Evolutionary conservation across 2,113 vertebrate species (phyloP).

Genomic region (Dendropsophus ebraccatus): DNA sequence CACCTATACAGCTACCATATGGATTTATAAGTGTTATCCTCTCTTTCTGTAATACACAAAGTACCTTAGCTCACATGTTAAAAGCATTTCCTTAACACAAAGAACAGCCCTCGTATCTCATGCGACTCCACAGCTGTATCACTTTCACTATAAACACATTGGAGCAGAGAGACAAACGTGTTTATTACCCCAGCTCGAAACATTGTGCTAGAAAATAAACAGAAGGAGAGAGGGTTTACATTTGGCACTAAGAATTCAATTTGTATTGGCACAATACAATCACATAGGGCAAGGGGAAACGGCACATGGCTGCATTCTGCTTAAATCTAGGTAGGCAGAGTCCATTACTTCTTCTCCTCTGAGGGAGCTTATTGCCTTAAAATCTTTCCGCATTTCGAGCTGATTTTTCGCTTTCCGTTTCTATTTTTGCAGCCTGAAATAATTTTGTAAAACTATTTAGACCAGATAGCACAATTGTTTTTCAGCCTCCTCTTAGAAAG

Average conservation of each 20-base stretch:
- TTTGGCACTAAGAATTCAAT: constrained; percentile 52
- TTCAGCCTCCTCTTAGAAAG: background rate
- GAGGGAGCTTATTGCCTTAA: constrained; percentile 25
- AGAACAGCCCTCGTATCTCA: background rate
- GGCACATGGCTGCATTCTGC: constrained; percentile 43
- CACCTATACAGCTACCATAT: background rate
- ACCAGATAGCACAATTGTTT: constrained; percentile 1
- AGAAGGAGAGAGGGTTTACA: constrained; percentile 38
- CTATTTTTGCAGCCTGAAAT: background rate
- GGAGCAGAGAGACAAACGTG: constrained; percentile 23
- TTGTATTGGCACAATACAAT: constrained; percentile 53
- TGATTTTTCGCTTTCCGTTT: background rate
- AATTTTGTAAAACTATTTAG: background rate
- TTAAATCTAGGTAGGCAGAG: constrained; percentile 45
- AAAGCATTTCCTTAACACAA: background rate
- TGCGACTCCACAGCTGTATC: background rate
- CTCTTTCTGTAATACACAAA: background rate
- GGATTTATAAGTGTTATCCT: too few species aligned
- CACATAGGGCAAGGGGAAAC: constrained; percentile 36
- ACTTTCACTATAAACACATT: constrained; percentile 26
- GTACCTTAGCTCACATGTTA: background rate
- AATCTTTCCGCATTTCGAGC: background rate
- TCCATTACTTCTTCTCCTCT: constrained; percentile 31
- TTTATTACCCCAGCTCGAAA: constrained; percentile 28
- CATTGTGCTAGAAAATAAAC: constrained; percentile 45